Conservation (phyloP, 2,888 invertebrate genomes). For the Metacarcinus magister region DNA sequence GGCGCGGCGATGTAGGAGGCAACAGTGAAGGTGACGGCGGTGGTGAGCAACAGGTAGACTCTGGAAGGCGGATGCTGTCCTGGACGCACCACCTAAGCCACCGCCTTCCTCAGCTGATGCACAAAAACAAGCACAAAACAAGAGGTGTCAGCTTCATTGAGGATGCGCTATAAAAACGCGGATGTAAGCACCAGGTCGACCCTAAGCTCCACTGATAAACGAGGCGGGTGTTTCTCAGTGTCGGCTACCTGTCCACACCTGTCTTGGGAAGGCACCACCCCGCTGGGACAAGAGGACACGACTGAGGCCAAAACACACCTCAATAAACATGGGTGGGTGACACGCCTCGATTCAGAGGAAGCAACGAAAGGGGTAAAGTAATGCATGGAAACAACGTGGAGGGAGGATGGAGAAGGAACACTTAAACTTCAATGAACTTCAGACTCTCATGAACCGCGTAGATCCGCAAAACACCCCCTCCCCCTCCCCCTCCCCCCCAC, state of each 20-base stretch:
- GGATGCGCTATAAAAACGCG: background rate
- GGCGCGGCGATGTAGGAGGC: background rate
- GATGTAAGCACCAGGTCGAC: background rate
- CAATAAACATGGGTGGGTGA: constrained; percentile 17
- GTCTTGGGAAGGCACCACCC: background rate
- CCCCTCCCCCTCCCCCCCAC: background rate
- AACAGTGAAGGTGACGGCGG: background rate
- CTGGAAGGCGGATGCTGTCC: background rate
- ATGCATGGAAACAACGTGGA: background rate
- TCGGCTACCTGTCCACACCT: constrained; percentile 21
- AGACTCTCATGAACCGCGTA: background rate
- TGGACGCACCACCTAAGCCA: background rate
- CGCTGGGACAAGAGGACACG: constrained; percentile 13
- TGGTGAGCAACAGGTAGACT: background rate
- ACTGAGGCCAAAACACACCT: constrained; percentile 35
- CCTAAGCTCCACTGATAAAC: background rate
- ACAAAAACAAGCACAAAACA: constrained; percentile 29
- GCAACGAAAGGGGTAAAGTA: background rate
- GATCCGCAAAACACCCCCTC: constrained; percentile 26
- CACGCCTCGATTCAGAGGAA: background rate
- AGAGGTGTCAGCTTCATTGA: constrained; percentile 30
- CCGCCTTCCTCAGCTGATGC: background rate
- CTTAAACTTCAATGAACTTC: background rate
- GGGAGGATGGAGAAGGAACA: background rate
- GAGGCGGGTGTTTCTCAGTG: background rate